Percentiles rank a stretch among this genome's conserved stretches.
These are phyloP conservation scores for Urocynchramus pylzowi DNA, from an alignment of 2,113 vertebrate species.

Conservation along the genomic window DNA sequence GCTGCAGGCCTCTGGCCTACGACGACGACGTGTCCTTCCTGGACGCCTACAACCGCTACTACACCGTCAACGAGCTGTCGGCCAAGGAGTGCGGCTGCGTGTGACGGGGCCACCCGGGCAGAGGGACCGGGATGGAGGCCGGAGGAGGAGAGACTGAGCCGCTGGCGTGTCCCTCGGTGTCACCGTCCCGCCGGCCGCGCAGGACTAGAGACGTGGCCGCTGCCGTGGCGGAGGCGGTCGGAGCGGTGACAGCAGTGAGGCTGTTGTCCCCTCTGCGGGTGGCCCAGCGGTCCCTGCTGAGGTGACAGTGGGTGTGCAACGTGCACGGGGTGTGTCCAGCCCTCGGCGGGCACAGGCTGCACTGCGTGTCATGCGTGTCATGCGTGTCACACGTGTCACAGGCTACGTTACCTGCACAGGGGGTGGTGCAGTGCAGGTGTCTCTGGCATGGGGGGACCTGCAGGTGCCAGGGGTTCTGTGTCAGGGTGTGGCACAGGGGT, in stretches of 20 bases:
- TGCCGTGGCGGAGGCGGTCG: accelerated
- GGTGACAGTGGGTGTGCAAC: accelerated
- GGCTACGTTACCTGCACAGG: accelerated
- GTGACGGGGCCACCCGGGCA: constrained; percentile 60
- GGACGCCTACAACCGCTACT: constrained; percentile 83
- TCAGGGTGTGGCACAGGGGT: accelerated
- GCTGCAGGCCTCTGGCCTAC: constrained; percentile 88
- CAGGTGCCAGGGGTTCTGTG: accelerated
- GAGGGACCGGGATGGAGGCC: not conserved
- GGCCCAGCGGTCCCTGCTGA: not conserved
- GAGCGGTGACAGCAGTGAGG: accelerated
- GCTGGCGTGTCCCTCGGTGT: accelerated
- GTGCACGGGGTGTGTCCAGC: accelerated
- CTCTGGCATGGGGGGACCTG: accelerated
- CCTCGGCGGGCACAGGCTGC: accelerated
- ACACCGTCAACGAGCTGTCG: constrained; percentile 88
- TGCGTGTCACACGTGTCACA: accelerated
- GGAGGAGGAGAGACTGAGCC: not conserved
- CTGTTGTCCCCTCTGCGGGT: accelerated
- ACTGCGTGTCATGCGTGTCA: accelerated
- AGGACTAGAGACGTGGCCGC: not conserved
- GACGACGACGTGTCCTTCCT: constrained; percentile 89
- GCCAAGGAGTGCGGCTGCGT: constrained; percentile 91
- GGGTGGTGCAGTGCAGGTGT: accelerated
- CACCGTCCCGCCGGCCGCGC: accelerated